A percentile compares a stretch with the other conserved stretches of the same genome.
These are phyloP conservation scores for Diarsia brunnea DNA, from an alignment of 2,888 invertebrate genomes.

Conservation along the genomic window DNA sequence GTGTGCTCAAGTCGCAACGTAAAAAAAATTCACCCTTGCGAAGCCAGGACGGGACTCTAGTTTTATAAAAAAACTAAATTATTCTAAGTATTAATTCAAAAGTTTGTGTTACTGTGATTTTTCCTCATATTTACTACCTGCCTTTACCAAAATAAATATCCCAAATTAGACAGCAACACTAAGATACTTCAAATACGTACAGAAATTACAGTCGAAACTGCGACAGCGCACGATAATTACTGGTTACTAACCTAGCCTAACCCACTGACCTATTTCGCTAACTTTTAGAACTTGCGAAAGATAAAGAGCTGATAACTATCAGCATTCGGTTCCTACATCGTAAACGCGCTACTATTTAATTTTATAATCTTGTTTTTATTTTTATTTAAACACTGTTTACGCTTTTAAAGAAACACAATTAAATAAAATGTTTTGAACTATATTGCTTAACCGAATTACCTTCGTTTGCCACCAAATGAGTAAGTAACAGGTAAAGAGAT, in stretches of 20 bases:
- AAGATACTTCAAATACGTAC: conserved; percentile 20
- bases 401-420: conserved; percentile 21
- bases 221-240: conserved; percentile 40
- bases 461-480: conserved; percentile 78
- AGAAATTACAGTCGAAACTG: conserved; percentile 40
- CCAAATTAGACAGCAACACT: conserved; percentile 2
- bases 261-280: conserved; percentile 60
- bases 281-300: conserved; percentile 59
- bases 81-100: background rate
- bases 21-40: too few relatives aligned
- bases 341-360: conserved; percentile 18
- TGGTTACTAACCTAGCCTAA: conserved; percentile 46
- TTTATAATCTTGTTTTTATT: conserved; percentile 22
- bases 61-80: too few relatives aligned
- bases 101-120: background rate
- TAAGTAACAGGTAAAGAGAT: conserved; percentile 81
- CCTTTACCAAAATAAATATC: background rate
- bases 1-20: too few relatives aligned
- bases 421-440: conserved; percentile 54
- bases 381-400: conserved; percentile 22
- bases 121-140: background rate
- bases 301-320: conserved; percentile 51
- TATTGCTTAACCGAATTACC: conserved; percentile 77
- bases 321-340: conserved; percentile 45
- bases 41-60: too few relatives aligned